Conservation (phyloP, 2,888 invertebrate genomes). For the Ormyrus labotus region DNA sequence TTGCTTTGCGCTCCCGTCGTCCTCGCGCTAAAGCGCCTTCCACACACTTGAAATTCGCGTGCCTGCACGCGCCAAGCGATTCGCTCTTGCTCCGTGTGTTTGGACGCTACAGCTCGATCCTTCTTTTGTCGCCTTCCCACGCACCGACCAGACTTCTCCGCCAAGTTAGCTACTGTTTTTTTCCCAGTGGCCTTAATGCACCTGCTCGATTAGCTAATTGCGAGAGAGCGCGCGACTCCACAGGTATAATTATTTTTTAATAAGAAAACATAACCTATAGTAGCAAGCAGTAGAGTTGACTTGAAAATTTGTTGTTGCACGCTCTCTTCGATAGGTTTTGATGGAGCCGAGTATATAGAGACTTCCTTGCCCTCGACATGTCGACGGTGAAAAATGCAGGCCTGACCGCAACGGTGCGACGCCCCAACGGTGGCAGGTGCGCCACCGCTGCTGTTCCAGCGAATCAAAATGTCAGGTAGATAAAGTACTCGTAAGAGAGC, state of each 20-base stretch:
- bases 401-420: neutral
- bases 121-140: neutral
- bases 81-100: neutral
- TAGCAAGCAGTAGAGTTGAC: neutral
- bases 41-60: too few species aligned
- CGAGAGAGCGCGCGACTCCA: neutral
- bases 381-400: slow-evolving; percentile 29
- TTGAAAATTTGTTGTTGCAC: neutral
- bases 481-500: neutral
- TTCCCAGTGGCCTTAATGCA: slow-evolving; percentile 29
- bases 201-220: slow-evolving; percentile 14
- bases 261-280: neutral
- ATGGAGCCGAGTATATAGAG: neutral
- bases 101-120: too few species aligned
- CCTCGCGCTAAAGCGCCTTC: neutral
- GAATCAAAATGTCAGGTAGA: slow-evolving; percentile 27
- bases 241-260: slow-evolving; percentile 10
- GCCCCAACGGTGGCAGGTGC: slow-evolving; percentile 16
- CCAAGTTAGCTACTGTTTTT: too few species aligned
- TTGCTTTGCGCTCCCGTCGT: neutral
- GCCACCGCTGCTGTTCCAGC: slow-evolving; percentile 22
- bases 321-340: too few species aligned
- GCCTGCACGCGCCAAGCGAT: neutral
- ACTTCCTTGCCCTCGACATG: slow-evolving; percentile 21
- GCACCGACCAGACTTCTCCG: neutral